phyloP scores from a whole-genome alignment of 2,797 vertebrate genomes.

The Toxotes lorentzi region DNA sequence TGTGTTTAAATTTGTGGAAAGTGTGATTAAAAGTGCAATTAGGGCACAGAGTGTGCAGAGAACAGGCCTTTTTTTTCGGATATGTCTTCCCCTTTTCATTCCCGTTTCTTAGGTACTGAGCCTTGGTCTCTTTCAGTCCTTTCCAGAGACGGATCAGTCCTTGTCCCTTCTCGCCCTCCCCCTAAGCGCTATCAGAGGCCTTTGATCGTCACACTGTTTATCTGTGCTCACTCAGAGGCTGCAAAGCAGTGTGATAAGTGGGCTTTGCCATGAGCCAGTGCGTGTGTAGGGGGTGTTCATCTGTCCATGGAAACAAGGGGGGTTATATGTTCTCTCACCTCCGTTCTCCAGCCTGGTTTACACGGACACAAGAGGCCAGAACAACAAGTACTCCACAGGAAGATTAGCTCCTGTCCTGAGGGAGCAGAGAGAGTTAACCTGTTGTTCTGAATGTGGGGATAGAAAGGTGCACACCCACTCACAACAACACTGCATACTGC shows the following conservation, averaged over 20 bases:
- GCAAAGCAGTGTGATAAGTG: constrained; percentile 73
- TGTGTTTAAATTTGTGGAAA: constrained; percentile 29
- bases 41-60: constrained; percentile 31
- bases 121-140: constrained; percentile 57
- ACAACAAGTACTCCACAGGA: constrained; percentile 48
- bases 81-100: constrained; percentile 49
- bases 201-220: constrained; percentile 79
- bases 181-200: constrained; percentile 59
- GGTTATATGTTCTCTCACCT: constrained; percentile 47
- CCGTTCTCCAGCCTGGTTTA: constrained; percentile 35
- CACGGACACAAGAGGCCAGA: constrained; percentile 37
- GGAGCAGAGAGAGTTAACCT: constrained; percentile 51
- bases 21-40: constrained; percentile 45
- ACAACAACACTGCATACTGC: constrained; percentile 4
- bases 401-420: constrained; percentile 52
- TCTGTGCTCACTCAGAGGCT: constrained; percentile 73
- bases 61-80: constrained; percentile 49
- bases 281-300: constrained; percentile 38
- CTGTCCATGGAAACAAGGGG: constrained; percentile 56
- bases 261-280: constrained; percentile 55
- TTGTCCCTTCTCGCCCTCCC: constrained; percentile 28
- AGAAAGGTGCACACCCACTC: background rate
- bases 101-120: constrained; percentile 57
- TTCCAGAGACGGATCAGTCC: constrained; percentile 64
- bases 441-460: constrained; percentile 36